These are phyloP conservation scores for Gobiocypris rarus DNA, from an alignment of 2,113 vertebrate species.

Conservation along the genomic window DNA sequence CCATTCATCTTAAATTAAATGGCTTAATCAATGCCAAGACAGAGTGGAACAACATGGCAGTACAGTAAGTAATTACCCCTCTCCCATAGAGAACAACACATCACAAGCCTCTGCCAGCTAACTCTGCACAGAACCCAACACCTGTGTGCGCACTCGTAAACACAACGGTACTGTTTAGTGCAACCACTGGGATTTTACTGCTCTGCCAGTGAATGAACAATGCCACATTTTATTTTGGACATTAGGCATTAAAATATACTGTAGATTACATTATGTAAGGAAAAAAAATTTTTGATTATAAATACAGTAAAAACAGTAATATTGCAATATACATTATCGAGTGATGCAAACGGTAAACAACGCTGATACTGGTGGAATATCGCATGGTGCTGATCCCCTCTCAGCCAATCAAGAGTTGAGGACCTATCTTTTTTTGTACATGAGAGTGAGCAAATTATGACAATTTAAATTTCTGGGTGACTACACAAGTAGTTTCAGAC, in stretches of 20 bases:
- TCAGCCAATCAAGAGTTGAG: no score
- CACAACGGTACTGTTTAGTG: not conserved
- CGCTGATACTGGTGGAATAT: no score
- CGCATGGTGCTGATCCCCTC: no score
- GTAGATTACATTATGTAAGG: not conserved
- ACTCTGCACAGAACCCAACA: conserved; percentile 17
- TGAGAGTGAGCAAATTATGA: no score
- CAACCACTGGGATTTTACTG: not conserved
- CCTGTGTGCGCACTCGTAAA: conserved; percentile 20
- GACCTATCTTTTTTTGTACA: no score
- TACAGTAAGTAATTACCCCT: conserved; percentile 56
- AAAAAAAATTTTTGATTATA: no score
- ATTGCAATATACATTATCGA: no score
- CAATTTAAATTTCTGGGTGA: no score
- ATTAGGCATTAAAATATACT: not conserved
- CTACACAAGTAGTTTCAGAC: not conserved
- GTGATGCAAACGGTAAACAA: no score
- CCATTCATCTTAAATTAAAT: conserved; percentile 60
- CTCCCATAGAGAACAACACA: conserved; percentile 35
- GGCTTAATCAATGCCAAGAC: conserved; percentile 58
- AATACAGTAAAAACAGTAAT: no score
- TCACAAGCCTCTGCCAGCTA: not conserved
- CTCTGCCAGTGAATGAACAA: conserved; percentile 9
- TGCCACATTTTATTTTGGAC: conserved; percentile 22
- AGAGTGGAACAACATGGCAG: conserved; percentile 44